phyloP scores from a whole-genome alignment of 2,888 invertebrate genomes.

The Ectobius pallidus region DNA sequence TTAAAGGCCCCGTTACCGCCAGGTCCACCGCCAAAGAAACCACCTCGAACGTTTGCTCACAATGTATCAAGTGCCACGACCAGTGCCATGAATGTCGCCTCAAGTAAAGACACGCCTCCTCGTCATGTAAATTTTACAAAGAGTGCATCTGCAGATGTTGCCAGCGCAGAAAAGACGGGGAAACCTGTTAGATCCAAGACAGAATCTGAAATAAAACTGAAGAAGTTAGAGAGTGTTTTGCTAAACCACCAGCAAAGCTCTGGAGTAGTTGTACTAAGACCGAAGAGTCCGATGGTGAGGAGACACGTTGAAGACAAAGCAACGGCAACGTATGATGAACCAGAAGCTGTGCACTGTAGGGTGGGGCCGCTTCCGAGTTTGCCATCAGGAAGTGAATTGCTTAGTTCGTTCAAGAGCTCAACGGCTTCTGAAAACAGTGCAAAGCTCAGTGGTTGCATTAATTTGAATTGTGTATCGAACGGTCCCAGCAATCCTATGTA shows the following conservation, averaged over 20 bases:
- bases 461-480: conserved; percentile 50
- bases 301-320: not conserved
- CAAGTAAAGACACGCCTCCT: conserved; percentile 11
- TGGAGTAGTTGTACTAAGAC: conserved; percentile 27
- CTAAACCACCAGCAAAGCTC: conserved; percentile 55
- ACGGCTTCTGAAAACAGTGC: not conserved
- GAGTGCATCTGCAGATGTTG: not conserved
- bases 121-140: not conserved
- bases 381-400: not conserved
- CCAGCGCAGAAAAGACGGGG: conserved; percentile 3
- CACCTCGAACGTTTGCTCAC: conserved; percentile 68
- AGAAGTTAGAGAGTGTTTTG: conserved; percentile 66
- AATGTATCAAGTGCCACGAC: not conserved
- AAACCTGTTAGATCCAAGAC: conserved; percentile 47
- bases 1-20: conserved; percentile 69
- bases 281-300: conserved; percentile 23
- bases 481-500: conserved; percentile 37
- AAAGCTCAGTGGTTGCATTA: conserved; percentile 36
- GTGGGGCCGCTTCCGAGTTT: not conserved
- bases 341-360: not conserved
- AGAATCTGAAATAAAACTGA: conserved; percentile 66
- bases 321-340: not conserved
- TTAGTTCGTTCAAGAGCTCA: not conserved
- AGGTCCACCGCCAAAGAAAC: conserved; percentile 78
- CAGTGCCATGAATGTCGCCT: conserved; percentile 7